Evolutionary conservation across 2,888 invertebrate genomes (phyloP).

Genomic region (Nephrocerus scutellatus): DNA sequence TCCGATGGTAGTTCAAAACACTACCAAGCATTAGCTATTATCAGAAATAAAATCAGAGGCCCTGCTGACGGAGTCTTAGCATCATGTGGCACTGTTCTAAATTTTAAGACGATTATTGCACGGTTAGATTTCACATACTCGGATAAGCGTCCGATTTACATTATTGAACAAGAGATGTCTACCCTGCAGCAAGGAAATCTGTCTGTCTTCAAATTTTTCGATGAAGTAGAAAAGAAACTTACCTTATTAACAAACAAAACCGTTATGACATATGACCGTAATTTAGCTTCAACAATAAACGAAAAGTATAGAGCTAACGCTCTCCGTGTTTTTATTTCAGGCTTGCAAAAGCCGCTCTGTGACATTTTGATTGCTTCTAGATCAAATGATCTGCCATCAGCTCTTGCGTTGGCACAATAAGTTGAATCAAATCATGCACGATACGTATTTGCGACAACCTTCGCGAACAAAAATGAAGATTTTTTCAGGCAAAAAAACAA

Average conservation of each 20-base stretch:
- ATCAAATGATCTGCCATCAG: conserved; percentile 12
- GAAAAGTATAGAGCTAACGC: conserved; percentile 18
- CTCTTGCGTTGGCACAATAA: conserved; percentile 17
- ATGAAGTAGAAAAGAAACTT: conserved; percentile 13
- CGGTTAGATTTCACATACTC: conserved; percentile 6
- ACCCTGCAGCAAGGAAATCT: neutral
- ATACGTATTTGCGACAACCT: no score
- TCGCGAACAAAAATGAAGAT: no score
- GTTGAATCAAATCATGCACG: conserved; percentile 16
- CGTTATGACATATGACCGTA: conserved; percentile 12
- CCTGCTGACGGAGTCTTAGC: neutral
- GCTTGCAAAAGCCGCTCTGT: conserved; percentile 11
- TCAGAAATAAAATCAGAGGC: conserved; percentile 7
- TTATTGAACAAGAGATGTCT: conserved; percentile 2
- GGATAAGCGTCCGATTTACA: conserved; percentile 4
- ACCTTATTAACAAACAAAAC: conserved; percentile 16
- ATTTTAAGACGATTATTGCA: conserved; percentile 7
- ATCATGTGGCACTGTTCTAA: conserved; percentile 6
- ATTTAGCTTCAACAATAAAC: conserved; percentile 11
- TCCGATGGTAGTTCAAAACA: conserved; percentile 6
- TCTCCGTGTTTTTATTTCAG: conserved; percentile 16
- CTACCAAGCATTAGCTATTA: conserved; percentile 5
- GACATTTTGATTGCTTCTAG: conserved; percentile 15
- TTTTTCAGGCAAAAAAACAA: no score
- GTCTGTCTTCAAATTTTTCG: conserved; percentile 1